Conservation (phyloP, 2,113 vertebrate species). For the Apteryx mantelli region DNA sequence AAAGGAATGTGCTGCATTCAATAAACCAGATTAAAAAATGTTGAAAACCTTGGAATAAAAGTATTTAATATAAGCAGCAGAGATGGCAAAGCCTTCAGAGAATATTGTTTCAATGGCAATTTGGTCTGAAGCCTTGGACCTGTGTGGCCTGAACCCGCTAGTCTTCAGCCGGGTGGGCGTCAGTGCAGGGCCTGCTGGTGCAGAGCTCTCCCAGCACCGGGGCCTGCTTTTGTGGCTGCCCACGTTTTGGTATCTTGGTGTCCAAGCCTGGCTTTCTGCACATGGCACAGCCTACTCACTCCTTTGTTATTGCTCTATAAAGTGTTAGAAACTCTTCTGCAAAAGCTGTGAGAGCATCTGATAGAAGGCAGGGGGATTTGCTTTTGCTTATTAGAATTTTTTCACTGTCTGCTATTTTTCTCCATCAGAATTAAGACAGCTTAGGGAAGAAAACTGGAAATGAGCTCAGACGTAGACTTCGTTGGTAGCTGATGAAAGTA, state of each 20-base stretch:
- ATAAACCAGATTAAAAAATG: neutral
- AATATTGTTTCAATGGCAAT: neutral
- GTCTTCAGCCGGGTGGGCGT: neutral
- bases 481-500: neutral
- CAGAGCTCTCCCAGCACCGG: neutral
- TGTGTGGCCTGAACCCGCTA: rapidly evolving
- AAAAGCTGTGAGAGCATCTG: neutral
- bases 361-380: neutral
- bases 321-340: neutral
- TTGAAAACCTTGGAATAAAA: neutral
- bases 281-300: neutral
- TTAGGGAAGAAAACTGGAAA: neutral
- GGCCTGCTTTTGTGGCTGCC: neutral
- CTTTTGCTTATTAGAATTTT: neutral
- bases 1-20: neutral
- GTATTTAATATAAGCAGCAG: neutral
- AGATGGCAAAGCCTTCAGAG: neutral
- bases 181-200: neutral
- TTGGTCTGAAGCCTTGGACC: neutral
- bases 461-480: neutral
- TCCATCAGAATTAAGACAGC: neutral
- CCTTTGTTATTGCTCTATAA: neutral
- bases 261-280: neutral
- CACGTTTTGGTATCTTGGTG: neutral
- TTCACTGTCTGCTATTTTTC: neutral